Evolutionary conservation across 2,888 invertebrate species (phyloP), one percentile per base, ranked within the genome.

Genomic region (Creontiades dilutus): DNA sequence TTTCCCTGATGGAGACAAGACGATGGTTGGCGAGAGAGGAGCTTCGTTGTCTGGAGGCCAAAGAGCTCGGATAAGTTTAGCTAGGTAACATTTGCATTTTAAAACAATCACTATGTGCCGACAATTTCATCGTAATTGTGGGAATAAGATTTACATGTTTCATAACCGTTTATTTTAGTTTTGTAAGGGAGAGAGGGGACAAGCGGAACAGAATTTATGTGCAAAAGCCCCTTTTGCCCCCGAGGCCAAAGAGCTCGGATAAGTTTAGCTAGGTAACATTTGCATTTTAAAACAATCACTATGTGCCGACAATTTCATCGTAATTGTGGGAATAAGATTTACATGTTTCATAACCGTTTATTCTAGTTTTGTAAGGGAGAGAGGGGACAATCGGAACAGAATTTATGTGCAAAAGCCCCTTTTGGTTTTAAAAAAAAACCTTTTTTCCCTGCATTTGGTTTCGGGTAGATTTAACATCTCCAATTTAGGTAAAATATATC

Each of bases 241-340:
- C n/a, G 97, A 12, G 97, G 97, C 12, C 97, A 98, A 93, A 95
- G 95, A 92, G 97, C 97, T 0, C 94, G 98, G 91, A 95, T 98
- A 37, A 96, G 96, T 93, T 94, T 98, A 68, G 97, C 96, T 0
- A 94, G 94, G 92, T 94, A 93, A 93, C 7, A 37, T 37, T 4
- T 4, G 2, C 7, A 4, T 4, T 37, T 37, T 37, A 7, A 37
- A 4, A 4, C 37, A 37, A 37, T n/a, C n/a, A n/a, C n/a, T n/a
- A n/a, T n/a, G n/a, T n/a, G n/a, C n/a, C n/a, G n/a, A n/a, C n/a
- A n/a, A n/a, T n/a, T n/a, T n/a, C n/a, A n/a, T n/a, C n/a, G n/a
- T n/a, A n/a, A n/a, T n/a, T n/a, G n/a, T n/a, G n/a, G n/a, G n/a
- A n/a, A n/a, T n/a, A n/a, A n/a, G n/a, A n/a, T n/a, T n/a, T n/a